Evolutionary conservation across 2,888 invertebrate genomes (phyloP), one percentile per base, ranked within the genome.

Genomic region (Phalera bucephala): DNA sequence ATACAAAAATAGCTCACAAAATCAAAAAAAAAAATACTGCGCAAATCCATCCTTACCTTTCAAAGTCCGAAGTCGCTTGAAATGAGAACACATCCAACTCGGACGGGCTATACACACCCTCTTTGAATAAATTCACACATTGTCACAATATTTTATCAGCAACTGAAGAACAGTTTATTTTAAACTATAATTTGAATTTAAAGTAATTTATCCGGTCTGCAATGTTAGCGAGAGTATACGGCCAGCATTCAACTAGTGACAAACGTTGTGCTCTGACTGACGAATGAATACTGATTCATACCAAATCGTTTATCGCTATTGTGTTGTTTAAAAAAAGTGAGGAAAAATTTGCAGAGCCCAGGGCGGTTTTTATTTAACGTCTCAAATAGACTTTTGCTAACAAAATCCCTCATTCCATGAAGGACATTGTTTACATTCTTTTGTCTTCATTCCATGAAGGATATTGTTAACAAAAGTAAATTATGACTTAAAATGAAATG

Each of bases 221-320:
- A 40, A 33, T 39, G 26, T 22, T 36, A 40, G 30, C 14, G 25
- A 31, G 35, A 43, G 43, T 47, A 31, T 36, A 51, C 44, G 41
- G 47, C 32, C 40, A 52, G 36, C 23, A 32, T 55, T 52, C 37
- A 21, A 36, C 33, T 33, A 22, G 54, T 47, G 45, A 52, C 51
- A 51, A 46, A 46, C 43, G 30, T 27, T 19, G 40, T 42, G 42
- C 22, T 35, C 29, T 45, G 36, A 51, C 48, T 58, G 58, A 58
- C 62, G 54, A 58, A 57, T 37, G 34, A 35, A 19, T 27, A 38
- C 48, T 48, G 58, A 58, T 43, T 58, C 62, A 58, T 43, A 17
- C 45, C 30, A 45, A 52, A 60, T 56, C 39, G 52, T 40, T 38
- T n/a, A n/a, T n/a, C n/a, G n/a, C n/a, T n/a, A n/a, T n/a, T n/a